Evolutionary conservation across 2,113 vertebrate genomes (phyloP), one percentile per base, ranked within the genome.

Genomic region (Gavialis gangeticus): DNA sequence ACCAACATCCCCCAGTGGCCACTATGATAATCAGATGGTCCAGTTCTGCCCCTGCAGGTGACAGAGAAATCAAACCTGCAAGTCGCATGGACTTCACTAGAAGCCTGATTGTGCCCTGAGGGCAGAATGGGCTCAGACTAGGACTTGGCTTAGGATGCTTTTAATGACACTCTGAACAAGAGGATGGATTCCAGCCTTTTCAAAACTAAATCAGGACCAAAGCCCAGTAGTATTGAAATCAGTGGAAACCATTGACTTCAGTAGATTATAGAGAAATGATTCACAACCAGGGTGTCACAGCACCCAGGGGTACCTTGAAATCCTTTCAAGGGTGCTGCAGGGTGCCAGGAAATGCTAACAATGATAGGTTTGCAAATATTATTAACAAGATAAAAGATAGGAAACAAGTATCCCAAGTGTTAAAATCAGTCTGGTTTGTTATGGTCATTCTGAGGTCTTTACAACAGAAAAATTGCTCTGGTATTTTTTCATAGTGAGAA

Each of bases 11-110:
- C 34, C 21, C 67, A 34, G 34, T 22, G 30, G 67, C 30, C 30
- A 30, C 8, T 24, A 12, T 89, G 77, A 87, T 96, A 91, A 89
- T 75, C 87, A 87, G 90, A 84, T 92, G 92, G 88, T 91, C 88
- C 84, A 92, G 86, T 69, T 93, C 73, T 58, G 24, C 67, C 87
- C 91, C 59, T 79, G 84, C 88, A 92, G 77, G 64, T 82, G 2
- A 1, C 75, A 24, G 3, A 92, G 96, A 96, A 95, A 94, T 95
- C 46, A 46, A 46, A 46, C 46, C 46, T 46, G 46, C 46, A 46
- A 46, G 46, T 96, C 92, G 89, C 92, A 75, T 12, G 66, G 90
- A 93, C 80, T 77, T 85, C 71, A 76, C 21, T 71, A 30, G 24
- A 37, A 71, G 19, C 34, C 67, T 46, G 19, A 22, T 71, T 34